These are phyloP conservation scores for Encarsia formosa DNA, from an alignment of 2,888 invertebrate genomes.

Conservation along the genomic window DNA sequence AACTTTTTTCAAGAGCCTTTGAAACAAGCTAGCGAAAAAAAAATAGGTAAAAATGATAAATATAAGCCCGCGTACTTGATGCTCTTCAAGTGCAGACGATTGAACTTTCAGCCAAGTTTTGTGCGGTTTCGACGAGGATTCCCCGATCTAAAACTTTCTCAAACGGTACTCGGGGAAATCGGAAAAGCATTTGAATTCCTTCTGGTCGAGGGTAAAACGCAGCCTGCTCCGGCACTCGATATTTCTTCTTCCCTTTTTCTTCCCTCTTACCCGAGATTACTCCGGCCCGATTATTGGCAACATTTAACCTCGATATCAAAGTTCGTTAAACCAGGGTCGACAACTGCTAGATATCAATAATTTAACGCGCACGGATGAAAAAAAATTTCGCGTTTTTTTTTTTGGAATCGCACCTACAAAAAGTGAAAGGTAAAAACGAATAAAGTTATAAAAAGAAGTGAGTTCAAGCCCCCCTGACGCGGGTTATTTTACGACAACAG, in stretches of 20 bases:
- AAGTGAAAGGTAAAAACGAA: no score
- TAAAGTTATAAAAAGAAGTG: no score
- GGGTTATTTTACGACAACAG: no score
- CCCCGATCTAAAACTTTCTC: conserved; percentile 21
- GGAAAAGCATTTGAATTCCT: conserved; percentile 23
- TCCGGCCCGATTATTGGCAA: background rate
- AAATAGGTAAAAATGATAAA: conserved; percentile 21
- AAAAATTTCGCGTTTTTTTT: no score
- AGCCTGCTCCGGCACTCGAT: conserved; percentile 2
- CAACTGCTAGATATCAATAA: no score
- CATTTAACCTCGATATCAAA: no score
- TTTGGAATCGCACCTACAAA: no score
- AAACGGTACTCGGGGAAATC: conserved; percentile 22
- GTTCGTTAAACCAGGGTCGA: no score
- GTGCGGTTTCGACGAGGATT: conserved; percentile 18
- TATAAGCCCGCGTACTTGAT: conserved; percentile 21
- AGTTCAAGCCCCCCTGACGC: no score
- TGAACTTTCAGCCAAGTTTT: conserved; percentile 25
- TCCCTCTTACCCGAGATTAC: background rate
- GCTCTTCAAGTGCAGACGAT: conserved; percentile 23
- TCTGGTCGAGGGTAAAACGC: conserved; percentile 9
- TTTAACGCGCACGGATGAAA: no score
- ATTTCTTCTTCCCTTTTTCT: background rate
- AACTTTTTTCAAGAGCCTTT: no score
- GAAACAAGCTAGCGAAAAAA: no score